phyloP scores from a whole-genome alignment of 2,797 vertebrate species.

The Melanotaenia boesemani region DNA sequence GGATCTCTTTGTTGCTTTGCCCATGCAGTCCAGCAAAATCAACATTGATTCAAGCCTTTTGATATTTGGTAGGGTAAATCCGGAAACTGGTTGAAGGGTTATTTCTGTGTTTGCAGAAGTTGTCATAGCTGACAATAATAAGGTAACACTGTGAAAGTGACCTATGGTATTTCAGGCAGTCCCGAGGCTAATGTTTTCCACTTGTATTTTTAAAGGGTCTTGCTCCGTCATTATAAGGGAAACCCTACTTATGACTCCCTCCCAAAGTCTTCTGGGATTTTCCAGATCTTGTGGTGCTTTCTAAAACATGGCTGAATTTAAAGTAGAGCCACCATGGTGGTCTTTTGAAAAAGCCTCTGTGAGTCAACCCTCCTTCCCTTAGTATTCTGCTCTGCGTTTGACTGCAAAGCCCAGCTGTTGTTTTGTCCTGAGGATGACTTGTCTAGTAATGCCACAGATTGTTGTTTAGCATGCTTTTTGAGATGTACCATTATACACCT shows the following conservation, averaged over 20 bases:
- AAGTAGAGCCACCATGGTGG: conserved; percentile 47
- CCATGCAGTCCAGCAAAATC: neutral
- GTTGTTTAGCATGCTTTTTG: conserved; percentile 10
- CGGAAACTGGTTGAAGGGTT: conserved; percentile 59
- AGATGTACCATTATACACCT: conserved; percentile 7
- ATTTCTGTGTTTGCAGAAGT: conserved; percentile 50
- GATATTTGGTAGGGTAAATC: conserved; percentile 71
- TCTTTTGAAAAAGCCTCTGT: conserved; percentile 44
- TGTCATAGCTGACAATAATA: conserved; percentile 49
- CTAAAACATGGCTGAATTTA: conserved; percentile 62
- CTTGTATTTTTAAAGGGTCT: conserved; percentile 54
- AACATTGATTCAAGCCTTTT: conserved; percentile 54
- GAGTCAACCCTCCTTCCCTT: conserved; percentile 41
- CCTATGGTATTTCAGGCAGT: conserved; percentile 62
- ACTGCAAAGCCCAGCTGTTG: conserved; percentile 56
- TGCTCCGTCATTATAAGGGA: conserved; percentile 42
- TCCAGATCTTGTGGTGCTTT: conserved; percentile 34
- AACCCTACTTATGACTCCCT: conserved; percentile 19
- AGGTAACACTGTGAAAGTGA: conserved; percentile 59
- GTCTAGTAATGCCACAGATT: conserved; percentile 23
- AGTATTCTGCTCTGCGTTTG: conserved; percentile 41
- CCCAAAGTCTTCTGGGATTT: conserved; percentile 24
- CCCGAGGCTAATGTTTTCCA: conserved; percentile 63
- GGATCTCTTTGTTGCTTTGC: conserved; percentile 5
- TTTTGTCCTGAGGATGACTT: conserved; percentile 34